Evolutionary conservation across 2,113 vertebrate genomes (phyloP).

Genomic region (Rattus norvegicus): GRCr8 NC_086023.1:126171001-126171500

Average conservation of each 20-base stretch:
- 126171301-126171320: background rate
- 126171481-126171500: background rate
- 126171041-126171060: background rate
- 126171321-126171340: background rate
- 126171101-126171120: slow-evolving; percentile 2
- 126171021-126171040: background rate
- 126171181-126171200: slow-evolving; percentile 62
- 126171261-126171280: slow-evolving; percentile 27
- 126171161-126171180: slow-evolving; percentile 59
- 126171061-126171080: background rate
- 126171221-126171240: background rate
- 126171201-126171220: slow-evolving; percentile 26
- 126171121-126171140: slow-evolving; percentile 22
- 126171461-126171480: background rate
- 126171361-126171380: background rate
- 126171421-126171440: slow-evolving; percentile 2
- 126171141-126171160: slow-evolving; percentile 55
- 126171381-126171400: slow-evolving; percentile 10
- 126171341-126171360: slow-evolving; percentile 33
- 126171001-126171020: slow-evolving; percentile 3
- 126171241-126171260: slow-evolving; percentile 41
- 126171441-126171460: background rate
- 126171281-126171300: slow-evolving; percentile 19
- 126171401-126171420: background rate
- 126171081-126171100: slow-evolving; percentile 14